Evolutionary conservation across 2,888 invertebrate species (phyloP), one percentile per base, ranked within the genome.

Genomic region (Sturmia bella): DNA sequence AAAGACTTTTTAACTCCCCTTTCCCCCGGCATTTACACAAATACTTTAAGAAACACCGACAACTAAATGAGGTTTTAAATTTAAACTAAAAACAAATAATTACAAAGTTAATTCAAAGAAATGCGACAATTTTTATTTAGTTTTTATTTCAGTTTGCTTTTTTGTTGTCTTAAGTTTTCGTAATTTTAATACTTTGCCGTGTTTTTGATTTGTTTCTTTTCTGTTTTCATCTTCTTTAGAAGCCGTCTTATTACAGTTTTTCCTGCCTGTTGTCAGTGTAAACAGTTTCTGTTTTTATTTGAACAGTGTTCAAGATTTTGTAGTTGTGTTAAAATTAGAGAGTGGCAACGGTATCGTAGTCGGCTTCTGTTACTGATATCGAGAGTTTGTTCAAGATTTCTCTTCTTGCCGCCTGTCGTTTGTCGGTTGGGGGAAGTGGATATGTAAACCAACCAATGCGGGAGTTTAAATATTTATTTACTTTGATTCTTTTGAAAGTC

Each of bases 81-180:
- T 59, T 43, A 43, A 59, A 24, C 66, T 70, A 74, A 80, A 72
- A 64, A 63, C 50, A 52, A 48, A 39, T 27, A 50, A 59, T 43
- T 69, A 69, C 56, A 75, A 84, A 79, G 79, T 82, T 74, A 84
- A 83, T 84, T 80, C 83, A 83, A 83, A 84, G 85, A 83, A 85
- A 83, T 75, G 83, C 84, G 84, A 84, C 85, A 85, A 80, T 37
- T 52, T 45, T 64, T 17, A 32, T 54, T 57, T 50, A 39, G n/a
- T 69, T 69, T 17, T 61, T 24, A 17, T 13, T 1, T 45, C 57
- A 37, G 39, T 52, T 63, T n/a, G 6, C 52, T 64, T 39, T 59
- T 15, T 63, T 76, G 61, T 72, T 72, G 64, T 59, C 39, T 57
- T 48, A 48, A 32, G 3, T 37, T 73, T 39, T 11, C 41, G 11